Evolutionary conservation across 2,797 vertebrate species (phyloP).

Genomic region (Gallirallus australis): DNA sequence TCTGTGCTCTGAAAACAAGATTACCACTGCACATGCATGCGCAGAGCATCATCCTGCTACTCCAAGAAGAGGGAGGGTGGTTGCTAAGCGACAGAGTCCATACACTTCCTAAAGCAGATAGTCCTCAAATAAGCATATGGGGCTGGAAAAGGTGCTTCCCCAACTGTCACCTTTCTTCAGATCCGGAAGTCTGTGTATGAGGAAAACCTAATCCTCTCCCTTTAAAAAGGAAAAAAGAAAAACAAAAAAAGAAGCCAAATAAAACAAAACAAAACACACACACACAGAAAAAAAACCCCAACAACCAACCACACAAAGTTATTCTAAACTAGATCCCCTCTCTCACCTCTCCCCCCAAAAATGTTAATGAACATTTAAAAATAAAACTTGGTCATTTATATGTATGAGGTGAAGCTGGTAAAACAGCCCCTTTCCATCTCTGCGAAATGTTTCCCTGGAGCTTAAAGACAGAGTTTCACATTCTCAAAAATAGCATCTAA

Average conservation of each 20-base stretch:
- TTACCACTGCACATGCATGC: slow-evolving; percentile 38
- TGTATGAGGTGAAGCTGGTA: not conserved
- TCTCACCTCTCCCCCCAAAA: fast-evolving
- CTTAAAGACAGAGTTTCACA: not conserved
- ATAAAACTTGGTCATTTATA: not conserved
- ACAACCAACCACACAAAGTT: too few species aligned
- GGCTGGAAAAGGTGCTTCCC: not conserved
- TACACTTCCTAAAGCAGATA: slow-evolving; percentile 52
- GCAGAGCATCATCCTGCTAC: not conserved
- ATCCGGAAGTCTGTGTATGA: not conserved
- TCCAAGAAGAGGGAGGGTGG: slow-evolving; percentile 45
- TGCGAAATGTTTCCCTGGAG: not conserved
- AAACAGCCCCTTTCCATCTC: not conserved
- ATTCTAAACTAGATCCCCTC: not conserved
- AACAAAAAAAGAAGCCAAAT: too few species aligned
- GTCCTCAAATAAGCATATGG: slow-evolving; percentile 19
- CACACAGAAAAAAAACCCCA: too few species aligned
- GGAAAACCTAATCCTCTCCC: fast-evolving
- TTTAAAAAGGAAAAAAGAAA: not conserved
- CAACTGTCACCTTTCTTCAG: fast-evolving
- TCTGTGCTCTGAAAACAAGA: slow-evolving; percentile 49
- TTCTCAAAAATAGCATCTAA: not conserved
- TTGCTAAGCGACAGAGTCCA: slow-evolving; percentile 75
- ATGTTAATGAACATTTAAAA: not conserved
- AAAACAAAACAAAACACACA: too few species aligned